Evolutionary conservation across 2,888 invertebrate species (phyloP).

Genomic region (Adelognathus sp.): DNA sequence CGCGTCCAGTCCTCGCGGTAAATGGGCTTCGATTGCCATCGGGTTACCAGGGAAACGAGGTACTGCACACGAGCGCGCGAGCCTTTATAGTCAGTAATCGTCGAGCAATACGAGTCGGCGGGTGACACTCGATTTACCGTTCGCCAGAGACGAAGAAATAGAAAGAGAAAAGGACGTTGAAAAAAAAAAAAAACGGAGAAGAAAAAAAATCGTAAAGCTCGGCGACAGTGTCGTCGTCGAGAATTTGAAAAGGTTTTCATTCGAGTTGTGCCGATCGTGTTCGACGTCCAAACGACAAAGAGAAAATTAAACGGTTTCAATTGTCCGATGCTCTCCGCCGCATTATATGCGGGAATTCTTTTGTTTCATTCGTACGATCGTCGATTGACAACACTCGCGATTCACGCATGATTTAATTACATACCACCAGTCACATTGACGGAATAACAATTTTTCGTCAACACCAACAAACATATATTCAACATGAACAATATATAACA

Average conservation of each 20-base stretch:
- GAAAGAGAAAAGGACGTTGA: too few relatives aligned
- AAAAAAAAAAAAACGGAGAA: background rate
- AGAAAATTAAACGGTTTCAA: constrained; percentile 48
- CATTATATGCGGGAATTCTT: background rate
- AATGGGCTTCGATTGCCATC: constrained; percentile 74
- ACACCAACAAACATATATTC: constrained; percentile 17
- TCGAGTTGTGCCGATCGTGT: constrained; percentile 4
- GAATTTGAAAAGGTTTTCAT: constrained; percentile 22
- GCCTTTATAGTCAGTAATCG: constrained; percentile 60
- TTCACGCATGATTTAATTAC: constrained; percentile 3
- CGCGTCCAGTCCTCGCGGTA: constrained; percentile 58
- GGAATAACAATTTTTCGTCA: constrained; percentile 11
- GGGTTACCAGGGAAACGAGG: constrained; percentile 55
- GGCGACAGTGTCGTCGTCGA: constrained; percentile 26
- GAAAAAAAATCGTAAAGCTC: constrained; percentile 14
- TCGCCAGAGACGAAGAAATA: constrained; percentile 24
- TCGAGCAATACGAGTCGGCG: constrained; percentile 57
- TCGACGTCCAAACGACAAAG: background rate
- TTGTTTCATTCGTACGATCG: background rate
- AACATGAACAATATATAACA: constrained; percentile 27
- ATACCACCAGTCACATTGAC: background rate
- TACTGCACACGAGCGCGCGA: constrained; percentile 22
- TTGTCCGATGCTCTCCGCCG: constrained; percentile 7
- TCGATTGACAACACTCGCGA: background rate
- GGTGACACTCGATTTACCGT: constrained; percentile 62